Evolutionary conservation across 2,888 invertebrate species (phyloP).

Genomic region (Drosophila melanosoma): DNA sequence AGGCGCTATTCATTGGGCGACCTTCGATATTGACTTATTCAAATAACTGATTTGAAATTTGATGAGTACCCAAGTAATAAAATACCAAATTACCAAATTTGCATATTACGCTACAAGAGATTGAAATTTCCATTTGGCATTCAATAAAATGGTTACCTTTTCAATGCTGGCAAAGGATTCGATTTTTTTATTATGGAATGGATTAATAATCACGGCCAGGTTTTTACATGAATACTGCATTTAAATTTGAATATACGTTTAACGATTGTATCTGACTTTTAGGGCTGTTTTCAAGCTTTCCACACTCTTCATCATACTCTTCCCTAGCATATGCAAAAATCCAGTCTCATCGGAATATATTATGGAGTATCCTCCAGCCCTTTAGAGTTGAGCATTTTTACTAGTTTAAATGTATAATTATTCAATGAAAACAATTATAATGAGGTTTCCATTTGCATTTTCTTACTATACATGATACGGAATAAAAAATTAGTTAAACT

Average conservation of each 20-base stretch:
- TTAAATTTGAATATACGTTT: background rate
- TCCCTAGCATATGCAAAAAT: background rate
- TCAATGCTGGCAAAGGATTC: constrained; percentile 5
- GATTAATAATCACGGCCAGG: constrained; percentile 3
- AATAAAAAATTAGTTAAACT: background rate
- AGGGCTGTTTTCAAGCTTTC: background rate
- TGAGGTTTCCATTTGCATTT: background rate
- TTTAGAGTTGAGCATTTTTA: background rate
- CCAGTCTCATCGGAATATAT: background rate
- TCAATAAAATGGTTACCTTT: constrained; percentile 20
- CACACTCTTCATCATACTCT: background rate
- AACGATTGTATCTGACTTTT: background rate
- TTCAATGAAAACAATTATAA: background rate
- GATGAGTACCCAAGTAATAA: constrained; percentile 61
- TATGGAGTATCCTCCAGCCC: background rate
- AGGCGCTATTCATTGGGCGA: constrained; percentile 10
- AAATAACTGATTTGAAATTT: constrained; percentile 72
- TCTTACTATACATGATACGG: background rate
- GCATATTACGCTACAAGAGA: constrained; percentile 29
- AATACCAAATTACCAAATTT: constrained; percentile 58
- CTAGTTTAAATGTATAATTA: background rate
- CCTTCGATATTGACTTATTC: constrained; percentile 68
- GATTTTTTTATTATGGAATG: background rate
- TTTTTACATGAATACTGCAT: background rate
- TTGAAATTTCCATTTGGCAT: constrained; percentile 30